phyloP scores from a whole-genome alignment of 2,113 vertebrate genomes.

The Merops nubicus region DNA sequence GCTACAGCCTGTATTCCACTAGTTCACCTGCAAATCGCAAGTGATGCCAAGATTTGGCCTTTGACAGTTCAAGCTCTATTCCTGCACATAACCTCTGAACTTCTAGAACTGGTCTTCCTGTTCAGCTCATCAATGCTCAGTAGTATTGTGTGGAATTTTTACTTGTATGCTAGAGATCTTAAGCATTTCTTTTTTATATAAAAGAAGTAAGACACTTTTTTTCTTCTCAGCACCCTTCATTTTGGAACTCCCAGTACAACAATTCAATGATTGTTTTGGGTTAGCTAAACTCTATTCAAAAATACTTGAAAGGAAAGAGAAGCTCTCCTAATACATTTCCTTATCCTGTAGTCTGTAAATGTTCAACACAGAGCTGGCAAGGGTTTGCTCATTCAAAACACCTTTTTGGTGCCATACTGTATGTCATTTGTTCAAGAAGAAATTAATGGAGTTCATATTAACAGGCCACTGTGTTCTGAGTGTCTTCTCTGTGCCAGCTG shows the following conservation, averaged over 20 bases:
- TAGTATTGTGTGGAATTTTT: neutral
- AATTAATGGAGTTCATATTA: neutral
- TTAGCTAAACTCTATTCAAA: neutral
- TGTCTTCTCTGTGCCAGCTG: neutral
- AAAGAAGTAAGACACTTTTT: neutral
- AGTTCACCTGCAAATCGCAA: neutral
- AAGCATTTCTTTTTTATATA: neutral
- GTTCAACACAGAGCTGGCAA: neutral
- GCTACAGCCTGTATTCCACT: neutral
- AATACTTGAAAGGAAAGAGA: neutral
- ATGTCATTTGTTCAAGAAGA: neutral
- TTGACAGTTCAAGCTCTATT: neutral
- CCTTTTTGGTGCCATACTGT: neutral
- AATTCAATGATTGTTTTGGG: neutral
- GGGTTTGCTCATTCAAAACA: neutral
- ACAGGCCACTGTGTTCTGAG: neutral
- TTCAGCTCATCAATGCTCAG: neutral
- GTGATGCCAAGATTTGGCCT: neutral
- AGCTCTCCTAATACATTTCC: neutral
- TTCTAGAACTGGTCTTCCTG: neutral
- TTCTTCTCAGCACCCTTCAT: neutral
- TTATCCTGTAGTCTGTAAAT: neutral
- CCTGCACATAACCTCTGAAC: neutral
- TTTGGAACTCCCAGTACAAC: neutral
- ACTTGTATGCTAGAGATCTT: neutral